Evolutionary conservation across 2,797 vertebrate genomes (phyloP).

Genomic region (Crenichthys baileyi): DNA sequence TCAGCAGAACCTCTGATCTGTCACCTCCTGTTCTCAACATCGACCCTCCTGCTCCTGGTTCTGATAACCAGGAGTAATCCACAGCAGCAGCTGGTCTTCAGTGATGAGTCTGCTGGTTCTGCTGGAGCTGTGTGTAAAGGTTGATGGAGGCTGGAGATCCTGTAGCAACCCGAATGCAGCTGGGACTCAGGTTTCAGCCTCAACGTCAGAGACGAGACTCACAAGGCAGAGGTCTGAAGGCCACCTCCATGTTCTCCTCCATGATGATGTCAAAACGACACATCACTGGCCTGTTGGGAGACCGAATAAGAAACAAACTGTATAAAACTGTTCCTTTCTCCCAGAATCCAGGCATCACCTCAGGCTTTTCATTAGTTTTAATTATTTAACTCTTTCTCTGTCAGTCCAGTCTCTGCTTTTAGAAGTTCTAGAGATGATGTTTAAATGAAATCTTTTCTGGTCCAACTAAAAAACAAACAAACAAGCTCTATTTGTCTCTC

Average conservation of each 20-base stretch:
- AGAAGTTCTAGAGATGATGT: neutral
- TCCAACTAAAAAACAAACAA: neutral
- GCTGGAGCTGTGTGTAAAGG: neutral
- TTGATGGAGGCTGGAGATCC: neutral
- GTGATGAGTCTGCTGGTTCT: constrained; percentile 4
- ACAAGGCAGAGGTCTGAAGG: constrained; percentile 79
- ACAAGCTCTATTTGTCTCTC: too few relatives aligned
- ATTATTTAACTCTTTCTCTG: neutral
- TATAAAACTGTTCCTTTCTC: neutral
- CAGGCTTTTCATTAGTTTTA: neutral
- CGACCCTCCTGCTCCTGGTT: neutral
- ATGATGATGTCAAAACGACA: constrained; percentile 82
- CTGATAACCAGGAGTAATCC: neutral
- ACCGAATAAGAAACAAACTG: neutral
- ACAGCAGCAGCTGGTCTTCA: neutral
- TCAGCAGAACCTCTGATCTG: neutral
- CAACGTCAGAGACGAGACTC: constrained; percentile 47
- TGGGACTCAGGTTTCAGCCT: neutral
- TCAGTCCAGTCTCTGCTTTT: neutral
- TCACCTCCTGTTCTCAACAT: neutral
- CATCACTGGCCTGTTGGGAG: constrained; percentile 70
- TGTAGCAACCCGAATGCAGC: neutral
- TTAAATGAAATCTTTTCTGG: neutral
- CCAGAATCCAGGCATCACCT: neutral
- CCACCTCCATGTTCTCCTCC: constrained; percentile 84